Evolutionary conservation across 2,113 vertebrate genomes (phyloP).

Genomic region (Oreocharis arfaki): DNA sequence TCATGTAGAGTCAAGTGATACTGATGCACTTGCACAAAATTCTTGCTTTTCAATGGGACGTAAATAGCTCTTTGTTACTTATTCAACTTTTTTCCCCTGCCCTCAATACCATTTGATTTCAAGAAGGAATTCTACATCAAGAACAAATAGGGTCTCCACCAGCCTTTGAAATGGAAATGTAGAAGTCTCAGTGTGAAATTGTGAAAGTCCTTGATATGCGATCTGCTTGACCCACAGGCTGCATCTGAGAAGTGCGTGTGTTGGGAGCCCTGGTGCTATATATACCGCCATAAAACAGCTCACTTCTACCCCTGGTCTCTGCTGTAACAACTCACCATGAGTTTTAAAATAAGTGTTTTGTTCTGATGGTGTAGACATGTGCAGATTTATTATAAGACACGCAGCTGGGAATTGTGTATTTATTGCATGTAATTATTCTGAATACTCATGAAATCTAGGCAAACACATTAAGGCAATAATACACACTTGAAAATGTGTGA

Average conservation of each 20-base stretch:
- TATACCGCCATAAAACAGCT: not conserved
- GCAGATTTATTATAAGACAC: not conserved
- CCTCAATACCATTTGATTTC: slow-evolving; percentile 5
- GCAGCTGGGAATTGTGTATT: not conserved
- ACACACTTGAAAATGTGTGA: not conserved
- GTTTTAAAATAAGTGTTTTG: not conserved
- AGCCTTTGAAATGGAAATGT: slow-evolving; percentile 53
- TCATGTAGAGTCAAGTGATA: not conserved
- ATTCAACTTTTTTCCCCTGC: not conserved
- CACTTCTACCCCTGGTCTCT: not conserved
- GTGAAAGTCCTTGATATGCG: slow-evolving; percentile 19
- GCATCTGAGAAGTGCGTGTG: not conserved
- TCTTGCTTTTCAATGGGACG: not conserved
- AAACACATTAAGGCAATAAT: not conserved
- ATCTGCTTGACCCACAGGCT: not conserved
- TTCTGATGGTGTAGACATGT: not conserved
- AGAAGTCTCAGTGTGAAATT: not conserved
- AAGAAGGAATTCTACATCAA: not conserved
- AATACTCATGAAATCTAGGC: not conserved
- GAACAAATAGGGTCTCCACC: not conserved
- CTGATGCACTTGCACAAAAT: not conserved
- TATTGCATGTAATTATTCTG: not conserved
- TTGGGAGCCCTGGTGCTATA: not conserved
- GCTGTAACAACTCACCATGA: not conserved
- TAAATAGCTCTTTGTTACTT: not conserved